Evolutionary conservation across 2,797 vertebrate species (phyloP), one percentile per base, ranked within the genome.

Genomic region (Tarsius wallacei): DNA sequence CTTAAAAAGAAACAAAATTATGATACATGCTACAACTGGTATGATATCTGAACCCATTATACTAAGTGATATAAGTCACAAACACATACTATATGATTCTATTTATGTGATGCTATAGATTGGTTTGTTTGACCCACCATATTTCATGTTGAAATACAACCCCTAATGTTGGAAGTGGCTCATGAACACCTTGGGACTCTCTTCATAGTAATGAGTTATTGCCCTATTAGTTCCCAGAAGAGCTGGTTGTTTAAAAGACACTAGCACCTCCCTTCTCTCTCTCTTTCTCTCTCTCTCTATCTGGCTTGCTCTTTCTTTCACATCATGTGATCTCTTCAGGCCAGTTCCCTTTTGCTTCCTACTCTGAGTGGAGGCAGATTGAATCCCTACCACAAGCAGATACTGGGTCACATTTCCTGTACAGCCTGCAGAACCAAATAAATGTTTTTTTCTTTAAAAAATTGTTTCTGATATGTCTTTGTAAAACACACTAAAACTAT

Each of bases 151-250:
- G 9, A n/a, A 68, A 36, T 68, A 19, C 33, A 17, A 68, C 31
- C 66, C n/a, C n/a, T 4, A 16, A 33, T 21, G 66, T 68, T 21
- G 21, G n/a, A 33, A 17, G 66, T 68, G n/a, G 66, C 33, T 68
- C 66, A 21, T 33, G n/a, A 17, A 36, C 33, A 19, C 1, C 0
- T 0, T 33, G 66, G 17, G 33, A 4, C 66, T 17, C n/a, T n/a
- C n/a, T 17, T 68, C n/a, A 36, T 11, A 3, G 19, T 68, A 68
- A 33, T 68, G 17, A 68, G 66, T 68, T 68, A 17, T 68, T n/a
- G 33, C 66, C 21, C 9, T 33, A 33, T 68, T 68, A 11, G 17
- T 21, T 33, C n/a, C 8, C 17, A 5, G 17, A 17, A 68, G 8
- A 68, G 17, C 66, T 68, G n/a, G 1, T 68, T 68, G 16, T 68